These are phyloP conservation scores for Fratercula arctica DNA, from an alignment of 2,797 vertebrate genomes.

Conservation along the genomic window DNA sequence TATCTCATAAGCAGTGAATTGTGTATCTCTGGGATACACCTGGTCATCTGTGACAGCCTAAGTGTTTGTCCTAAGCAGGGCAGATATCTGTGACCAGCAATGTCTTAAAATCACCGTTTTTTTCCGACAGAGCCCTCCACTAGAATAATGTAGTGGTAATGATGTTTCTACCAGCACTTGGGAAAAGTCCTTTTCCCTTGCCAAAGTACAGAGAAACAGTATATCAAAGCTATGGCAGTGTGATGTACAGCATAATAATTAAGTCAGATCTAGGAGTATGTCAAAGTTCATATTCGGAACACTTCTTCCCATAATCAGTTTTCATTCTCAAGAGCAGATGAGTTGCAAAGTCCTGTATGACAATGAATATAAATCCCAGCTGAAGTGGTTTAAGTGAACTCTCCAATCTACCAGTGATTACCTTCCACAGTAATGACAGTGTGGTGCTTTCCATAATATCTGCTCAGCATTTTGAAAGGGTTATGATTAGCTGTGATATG, in stretches of 20 bases:
- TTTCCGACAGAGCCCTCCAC: background rate
- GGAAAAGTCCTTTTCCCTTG: background rate
- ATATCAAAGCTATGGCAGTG: background rate
- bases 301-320: background rate
- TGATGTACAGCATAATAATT: accelerated
- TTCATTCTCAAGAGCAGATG: slow-evolving; percentile 1
- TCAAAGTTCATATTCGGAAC: background rate
- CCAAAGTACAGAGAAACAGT: background rate
- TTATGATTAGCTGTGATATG: slow-evolving; percentile 46
- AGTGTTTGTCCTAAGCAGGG: background rate
- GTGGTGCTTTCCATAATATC: background rate
- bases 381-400: slow-evolving; percentile 7
- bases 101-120: background rate
- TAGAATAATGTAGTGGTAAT: background rate
- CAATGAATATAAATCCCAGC: background rate
- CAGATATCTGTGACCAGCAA: background rate
- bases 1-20: no score
- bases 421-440: background rate
- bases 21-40: background rate
- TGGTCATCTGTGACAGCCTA: background rate
- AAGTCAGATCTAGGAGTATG: background rate
- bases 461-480: background rate
- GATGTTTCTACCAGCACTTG: background rate
- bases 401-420: background rate
- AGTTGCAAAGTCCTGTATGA: background rate